Evolutionary conservation across 1,140 invertebrate species (phyloP).

Genomic region (Dufourea novaeangliae): DNA sequence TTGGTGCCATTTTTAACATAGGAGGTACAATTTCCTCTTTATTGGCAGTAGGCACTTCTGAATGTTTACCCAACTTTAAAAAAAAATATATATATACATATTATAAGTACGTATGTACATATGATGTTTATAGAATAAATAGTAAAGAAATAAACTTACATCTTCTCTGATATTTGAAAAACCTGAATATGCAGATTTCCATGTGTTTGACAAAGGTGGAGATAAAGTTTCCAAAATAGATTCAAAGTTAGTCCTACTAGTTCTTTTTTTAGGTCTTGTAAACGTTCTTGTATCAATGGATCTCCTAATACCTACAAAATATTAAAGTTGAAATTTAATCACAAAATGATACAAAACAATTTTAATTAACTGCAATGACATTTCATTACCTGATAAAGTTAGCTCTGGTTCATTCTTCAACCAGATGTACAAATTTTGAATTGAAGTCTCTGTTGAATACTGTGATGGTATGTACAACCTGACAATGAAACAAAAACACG

Average conservation of each 20-base stretch:
- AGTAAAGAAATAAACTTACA: conserved; percentile 31
- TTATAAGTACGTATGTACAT: not conserved
- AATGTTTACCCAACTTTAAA: conserved; percentile 31
- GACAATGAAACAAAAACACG: conserved; percentile 19
- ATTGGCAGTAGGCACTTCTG: conserved; percentile 7
- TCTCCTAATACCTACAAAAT: conserved; percentile 65
- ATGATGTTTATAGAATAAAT: not conserved
- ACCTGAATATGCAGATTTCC: conserved; percentile 67
- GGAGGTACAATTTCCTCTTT: conserved; percentile 62
- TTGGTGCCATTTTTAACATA: conserved; percentile 63
- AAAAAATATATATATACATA: conserved; percentile 2
- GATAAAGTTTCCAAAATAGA: conserved; percentile 75
- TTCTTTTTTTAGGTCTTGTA: conserved; percentile 80
- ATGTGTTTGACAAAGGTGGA: conserved; percentile 63
- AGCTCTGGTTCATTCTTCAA: conserved; percentile 54
- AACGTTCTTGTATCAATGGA: conserved; percentile 81
- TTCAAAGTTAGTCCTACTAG: conserved; percentile 75
- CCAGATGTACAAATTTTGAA: conserved; percentile 61
- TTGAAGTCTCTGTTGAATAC: conserved; percentile 32
- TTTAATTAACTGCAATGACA: not conserved
- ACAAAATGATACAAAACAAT: conserved; percentile 1
- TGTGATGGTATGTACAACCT: conserved; percentile 59
- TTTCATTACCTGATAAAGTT: conserved; percentile 43
- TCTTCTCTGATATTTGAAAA: conserved; percentile 66
- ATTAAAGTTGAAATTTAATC: conserved; percentile 13